phyloP scores from a whole-genome alignment of 2,113 vertebrate species.

The Montifringilla adamsi region DNA sequence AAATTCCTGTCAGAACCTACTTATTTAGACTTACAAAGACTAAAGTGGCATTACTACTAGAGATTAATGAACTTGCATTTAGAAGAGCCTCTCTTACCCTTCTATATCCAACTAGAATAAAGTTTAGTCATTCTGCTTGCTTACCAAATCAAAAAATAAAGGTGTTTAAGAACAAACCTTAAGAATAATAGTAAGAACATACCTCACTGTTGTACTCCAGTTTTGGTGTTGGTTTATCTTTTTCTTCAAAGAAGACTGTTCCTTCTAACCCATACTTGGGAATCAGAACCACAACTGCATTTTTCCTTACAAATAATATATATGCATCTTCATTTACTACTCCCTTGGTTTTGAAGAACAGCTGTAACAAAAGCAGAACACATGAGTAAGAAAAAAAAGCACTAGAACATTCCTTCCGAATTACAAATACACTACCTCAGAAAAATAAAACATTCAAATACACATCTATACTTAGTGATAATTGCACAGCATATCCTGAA shows the following conservation, averaged over 20 bases:
- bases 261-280: conserved; percentile 96
- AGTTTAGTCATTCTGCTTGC: background rate
- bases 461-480: background rate
- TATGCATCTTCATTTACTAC: conserved; percentile 92
- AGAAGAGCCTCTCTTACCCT: background rate
- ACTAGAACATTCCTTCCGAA: background rate
- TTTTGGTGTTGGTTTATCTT: conserved; percentile 78
- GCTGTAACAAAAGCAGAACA: conserved; percentile 70
- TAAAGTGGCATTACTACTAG: background rate
- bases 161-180: background rate
- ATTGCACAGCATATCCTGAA: background rate
- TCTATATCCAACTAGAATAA: background rate
- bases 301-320: conserved; percentile 93
- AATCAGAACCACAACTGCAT: conserved; percentile 94
- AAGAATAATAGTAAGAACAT: background rate
- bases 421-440: background rate
- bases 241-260: conserved; percentile 92
- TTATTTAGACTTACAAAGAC: background rate
- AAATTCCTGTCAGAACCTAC: background rate
- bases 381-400: background rate
- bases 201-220: conserved; percentile 89
- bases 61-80: background rate
- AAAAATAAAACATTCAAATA: background rate
- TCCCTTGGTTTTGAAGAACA: conserved; percentile 94
- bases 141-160: background rate